phyloP scores from a whole-genome alignment of 2,888 invertebrate genomes.

The Craniophora ligustri region DNA sequence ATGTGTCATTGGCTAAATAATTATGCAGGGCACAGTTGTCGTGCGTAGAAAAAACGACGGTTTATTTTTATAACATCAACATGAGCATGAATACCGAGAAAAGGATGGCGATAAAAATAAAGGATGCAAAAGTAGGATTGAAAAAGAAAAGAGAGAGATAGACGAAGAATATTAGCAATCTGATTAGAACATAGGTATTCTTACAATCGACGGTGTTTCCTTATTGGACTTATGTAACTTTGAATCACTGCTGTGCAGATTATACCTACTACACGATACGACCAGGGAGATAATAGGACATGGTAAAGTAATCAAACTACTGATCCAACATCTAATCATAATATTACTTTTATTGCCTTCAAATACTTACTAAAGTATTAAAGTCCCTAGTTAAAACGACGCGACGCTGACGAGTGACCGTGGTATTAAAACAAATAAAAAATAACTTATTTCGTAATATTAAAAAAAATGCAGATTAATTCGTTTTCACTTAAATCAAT shows the following conservation, averaged over 20 bases:
- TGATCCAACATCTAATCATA: not conserved
- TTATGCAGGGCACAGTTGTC: constrained; percentile 35
- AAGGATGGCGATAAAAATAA: constrained; percentile 8
- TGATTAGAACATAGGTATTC: not conserved
- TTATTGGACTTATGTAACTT: not conserved
- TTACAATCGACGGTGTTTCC: not conserved
- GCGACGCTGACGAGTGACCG: not conserved
- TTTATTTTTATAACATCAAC: constrained; percentile 29
- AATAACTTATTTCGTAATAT: constrained; percentile 32
- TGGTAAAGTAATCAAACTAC: not conserved
- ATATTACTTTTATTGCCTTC: not conserved
- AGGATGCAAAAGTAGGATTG: not conserved
- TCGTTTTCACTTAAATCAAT: constrained; percentile 26
- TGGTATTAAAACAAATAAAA: constrained; percentile 16
- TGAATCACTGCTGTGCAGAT: not conserved
- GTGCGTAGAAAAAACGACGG: constrained; percentile 19
- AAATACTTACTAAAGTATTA: not conserved
- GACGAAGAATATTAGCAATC: not conserved
- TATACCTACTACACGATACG: not conserved
- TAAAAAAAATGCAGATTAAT: constrained; percentile 29
- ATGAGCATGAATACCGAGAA: constrained; percentile 5
- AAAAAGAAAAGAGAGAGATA: not conserved
- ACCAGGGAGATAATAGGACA: no score
- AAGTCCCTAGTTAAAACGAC: not conserved
- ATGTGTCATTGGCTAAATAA: constrained; percentile 49